Percentiles rank a stretch among this genome's conserved stretches.
Evolutionary conservation across 2,113 vertebrate species (phyloP).

Genomic region (Cyprinodon tularosa): DNA sequence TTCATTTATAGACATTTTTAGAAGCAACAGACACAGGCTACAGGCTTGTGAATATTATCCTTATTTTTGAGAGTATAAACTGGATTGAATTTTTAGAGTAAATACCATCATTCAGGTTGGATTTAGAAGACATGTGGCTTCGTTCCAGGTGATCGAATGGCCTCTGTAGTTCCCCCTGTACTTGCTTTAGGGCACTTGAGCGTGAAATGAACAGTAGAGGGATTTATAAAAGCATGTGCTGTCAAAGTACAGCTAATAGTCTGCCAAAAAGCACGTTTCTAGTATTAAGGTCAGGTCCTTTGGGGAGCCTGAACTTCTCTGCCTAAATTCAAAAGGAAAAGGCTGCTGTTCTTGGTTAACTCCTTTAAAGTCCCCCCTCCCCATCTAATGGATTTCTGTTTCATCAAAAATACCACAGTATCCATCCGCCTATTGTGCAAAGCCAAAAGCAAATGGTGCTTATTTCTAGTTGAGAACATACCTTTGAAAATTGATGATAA

Average conservation of each 20-base stretch:
- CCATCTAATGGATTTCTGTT: not conserved
- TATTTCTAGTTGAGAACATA: not conserved
- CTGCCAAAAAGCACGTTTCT: constrained; percentile 24
- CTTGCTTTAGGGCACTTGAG: constrained; percentile 30
- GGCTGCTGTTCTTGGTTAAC: constrained; percentile 8
- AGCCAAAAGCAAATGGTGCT: not conserved
- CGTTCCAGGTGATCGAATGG: constrained; percentile 17
- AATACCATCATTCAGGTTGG: not conserved
- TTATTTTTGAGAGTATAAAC: not conserved
- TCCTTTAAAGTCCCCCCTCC: not conserved
- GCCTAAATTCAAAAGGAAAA: constrained; percentile 5
- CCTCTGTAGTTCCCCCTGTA: constrained; percentile 10
- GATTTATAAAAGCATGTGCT: constrained; percentile 11
- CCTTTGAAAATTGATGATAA: not conserved
- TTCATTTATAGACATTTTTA: not conserved
- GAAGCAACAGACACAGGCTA: not conserved
- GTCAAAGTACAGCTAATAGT: constrained; percentile 17
- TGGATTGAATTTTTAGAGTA: not conserved
- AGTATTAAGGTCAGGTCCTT: constrained; percentile 46
- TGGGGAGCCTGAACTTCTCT: constrained; percentile 17
- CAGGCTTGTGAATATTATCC: not conserved
- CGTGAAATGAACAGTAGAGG: constrained; percentile 28
- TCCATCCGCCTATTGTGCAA: not conserved
- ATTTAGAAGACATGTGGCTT: not conserved
- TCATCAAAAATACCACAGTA: not conserved